Base-by-base conservation (phyloP, 2,797 vertebrate genomes). In the Pangasius larnaudii region DNA sequence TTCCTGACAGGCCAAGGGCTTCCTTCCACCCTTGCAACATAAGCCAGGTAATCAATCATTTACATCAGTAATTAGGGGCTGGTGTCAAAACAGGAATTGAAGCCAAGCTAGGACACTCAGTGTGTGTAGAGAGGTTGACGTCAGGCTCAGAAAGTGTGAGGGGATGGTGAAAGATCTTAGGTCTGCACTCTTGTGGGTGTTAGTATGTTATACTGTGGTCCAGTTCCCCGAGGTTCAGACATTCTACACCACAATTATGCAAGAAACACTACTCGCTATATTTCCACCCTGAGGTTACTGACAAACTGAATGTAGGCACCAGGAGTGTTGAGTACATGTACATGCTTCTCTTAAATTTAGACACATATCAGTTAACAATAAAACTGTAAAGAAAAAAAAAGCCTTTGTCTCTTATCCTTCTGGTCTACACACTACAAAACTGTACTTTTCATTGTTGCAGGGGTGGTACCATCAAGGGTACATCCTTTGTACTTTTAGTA, bases 51-150 rank as follows among this genome's bases (percentile, higher is more conserved):
- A 96, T 97, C 95, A 96, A 96, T 97, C 96, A 96, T 96, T 96
- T 95, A 96, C 94, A 94, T 94, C 94, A 94, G 95, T 95, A 96
- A 96, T 96, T 96, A 96, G 94, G 95, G 94, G 80, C 91, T 89
- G 91, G 95, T 96, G 96, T 96, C 96, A 96, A 96, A 96, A 96
- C 95, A 96, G 95, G 95, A 96, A 96, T 94, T 93, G 94, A 95
- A 95, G 93, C 93, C 93, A 93, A 88, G 81, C 92, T 86, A 27
- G 2, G 92, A 93, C 95, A 93, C 93, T 91, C 91, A 69, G 89
- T 90, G 94, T 86, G 93, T 87, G 61, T 77, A 79, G 89, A 33
- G 13, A 39, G 75, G 79, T 89, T 96, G 95, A 95, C 93, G 93
- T 96, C 94, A 96, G 94, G 94, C 94, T 95, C 94, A 93, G 94